Percentiles rank a stretch among this genome's conserved stretches.
Conservation (phyloP, 35 echinoderm and acorn worm species). For the Anneissia japonica region DNA sequence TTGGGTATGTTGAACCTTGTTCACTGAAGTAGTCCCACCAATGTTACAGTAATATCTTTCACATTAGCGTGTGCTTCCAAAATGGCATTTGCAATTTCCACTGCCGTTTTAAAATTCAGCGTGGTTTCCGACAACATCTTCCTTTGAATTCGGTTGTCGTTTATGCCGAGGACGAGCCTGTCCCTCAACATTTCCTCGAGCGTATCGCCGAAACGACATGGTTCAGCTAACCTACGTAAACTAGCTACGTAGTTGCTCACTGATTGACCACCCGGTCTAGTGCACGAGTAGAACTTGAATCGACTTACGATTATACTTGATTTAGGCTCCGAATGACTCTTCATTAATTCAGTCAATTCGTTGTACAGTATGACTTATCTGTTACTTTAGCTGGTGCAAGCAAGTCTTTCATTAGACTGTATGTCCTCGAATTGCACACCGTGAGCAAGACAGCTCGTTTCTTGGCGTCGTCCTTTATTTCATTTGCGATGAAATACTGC, state of each 20-base stretch:
- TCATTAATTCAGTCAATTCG: constrained; percentile 26
- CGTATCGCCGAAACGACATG: constrained; percentile 40
- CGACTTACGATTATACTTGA: constrained; percentile 38
- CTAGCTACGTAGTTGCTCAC: constrained; percentile 34
- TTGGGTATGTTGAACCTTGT: no score
- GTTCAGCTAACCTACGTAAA: constrained; percentile 28
- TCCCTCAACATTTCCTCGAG: constrained; percentile 40
- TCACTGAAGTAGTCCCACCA: no score
- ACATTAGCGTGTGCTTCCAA: not conserved
- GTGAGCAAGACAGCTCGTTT: constrained; percentile 11
- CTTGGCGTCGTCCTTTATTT: not conserved
- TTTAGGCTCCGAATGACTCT: constrained; percentile 43
- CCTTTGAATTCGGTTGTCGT: constrained; percentile 44
- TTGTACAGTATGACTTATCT: constrained; percentile 20
- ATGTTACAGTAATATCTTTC: not conserved
- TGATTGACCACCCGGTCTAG: constrained; percentile 24
- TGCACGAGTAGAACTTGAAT: constrained; percentile 50
- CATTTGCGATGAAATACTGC: constrained; percentile 14
- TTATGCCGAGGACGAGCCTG: constrained; percentile 51
- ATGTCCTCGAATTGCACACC: not conserved
- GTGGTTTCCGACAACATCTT: not conserved
- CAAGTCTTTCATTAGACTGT: constrained; percentile 1
- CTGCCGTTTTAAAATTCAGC: not conserved
- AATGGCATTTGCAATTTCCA: not conserved
- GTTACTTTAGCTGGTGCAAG: constrained; percentile 3